Evolutionary conservation across 2,113 vertebrate genomes (phyloP).

Genomic region (Apus apus): DNA sequence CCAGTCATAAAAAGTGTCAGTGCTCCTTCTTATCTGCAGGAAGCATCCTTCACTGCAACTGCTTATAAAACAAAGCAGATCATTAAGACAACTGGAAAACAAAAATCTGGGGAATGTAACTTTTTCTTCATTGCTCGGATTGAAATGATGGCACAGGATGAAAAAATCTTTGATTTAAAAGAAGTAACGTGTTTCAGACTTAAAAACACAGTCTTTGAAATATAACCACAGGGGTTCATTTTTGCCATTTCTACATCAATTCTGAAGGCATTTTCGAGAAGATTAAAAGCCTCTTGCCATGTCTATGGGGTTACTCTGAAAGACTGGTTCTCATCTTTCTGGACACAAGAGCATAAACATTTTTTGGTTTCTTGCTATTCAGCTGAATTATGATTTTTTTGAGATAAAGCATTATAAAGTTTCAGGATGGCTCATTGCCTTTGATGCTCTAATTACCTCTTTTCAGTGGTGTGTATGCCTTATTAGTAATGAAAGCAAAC

Average conservation of each 20-base stretch:
- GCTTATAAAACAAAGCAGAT: neutral
- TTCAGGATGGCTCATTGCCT: slow-evolving; percentile 66
- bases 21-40: neutral
- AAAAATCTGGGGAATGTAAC: neutral
- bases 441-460: slow-evolving; percentile 71
- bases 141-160: neutral
- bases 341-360: neutral
- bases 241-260: neutral
- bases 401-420: slow-evolving; percentile 39
- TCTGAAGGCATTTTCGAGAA: neutral
- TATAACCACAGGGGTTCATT: neutral
- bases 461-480: slow-evolving; percentile 42
- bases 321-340: neutral
- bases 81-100: neutral
- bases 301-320: neutral
- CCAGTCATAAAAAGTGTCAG: neutral
- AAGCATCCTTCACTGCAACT: neutral
- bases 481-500: slow-evolving; percentile 59
- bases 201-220: slow-evolving; percentile 15
- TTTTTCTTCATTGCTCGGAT: neutral
- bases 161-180: neutral
- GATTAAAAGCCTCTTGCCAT: neutral
- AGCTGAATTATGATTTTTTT: slow-evolving; percentile 33
- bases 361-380: neutral
- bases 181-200: slow-evolving; percentile 24